A percentile compares a stretch with the other conserved stretches of the same genome.
phyloP scores from a whole-genome alignment of 2,888 invertebrate species.

The Aphidoletes aphidimyza region DNA sequence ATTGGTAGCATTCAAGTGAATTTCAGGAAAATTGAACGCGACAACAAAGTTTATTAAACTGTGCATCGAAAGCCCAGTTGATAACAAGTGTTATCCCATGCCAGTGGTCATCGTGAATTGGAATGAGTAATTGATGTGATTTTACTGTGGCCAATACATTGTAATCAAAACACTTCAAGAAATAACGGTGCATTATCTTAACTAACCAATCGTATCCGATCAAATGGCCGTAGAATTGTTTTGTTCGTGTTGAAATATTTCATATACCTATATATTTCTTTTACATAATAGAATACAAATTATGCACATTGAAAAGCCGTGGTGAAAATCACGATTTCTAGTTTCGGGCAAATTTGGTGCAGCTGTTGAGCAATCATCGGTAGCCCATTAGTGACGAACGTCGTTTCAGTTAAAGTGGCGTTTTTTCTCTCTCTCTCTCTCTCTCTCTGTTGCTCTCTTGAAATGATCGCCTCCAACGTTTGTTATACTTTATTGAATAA shows the following conservation, averaged over 20 bases:
- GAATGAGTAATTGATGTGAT: background rate
- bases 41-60: background rate
- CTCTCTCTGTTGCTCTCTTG: too few species aligned
- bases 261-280: background rate
- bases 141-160: constrained; percentile 8
- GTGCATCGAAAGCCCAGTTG: background rate
- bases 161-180: constrained; percentile 38
- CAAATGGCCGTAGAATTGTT: background rate
- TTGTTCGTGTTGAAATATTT: background rate
- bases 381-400: background rate
- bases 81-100: constrained; percentile 39
- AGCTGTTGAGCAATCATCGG: constrained; percentile 32
- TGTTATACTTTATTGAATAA: background rate
- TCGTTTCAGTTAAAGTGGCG: background rate
- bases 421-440: too few species aligned
- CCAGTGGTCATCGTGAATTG: constrained; percentile 43
- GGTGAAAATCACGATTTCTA: constrained; percentile 20
- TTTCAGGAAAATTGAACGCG: background rate
- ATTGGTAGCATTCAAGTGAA: background rate
- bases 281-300: constrained; percentile 4
- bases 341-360: background rate
- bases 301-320: background rate
- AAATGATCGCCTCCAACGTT: background rate
- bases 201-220: background rate
- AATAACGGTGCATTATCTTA: background rate